Evolutionary conservation across 1,140 invertebrate genomes (phyloP).

Genomic region (Drosophila pectinifera): DNA sequence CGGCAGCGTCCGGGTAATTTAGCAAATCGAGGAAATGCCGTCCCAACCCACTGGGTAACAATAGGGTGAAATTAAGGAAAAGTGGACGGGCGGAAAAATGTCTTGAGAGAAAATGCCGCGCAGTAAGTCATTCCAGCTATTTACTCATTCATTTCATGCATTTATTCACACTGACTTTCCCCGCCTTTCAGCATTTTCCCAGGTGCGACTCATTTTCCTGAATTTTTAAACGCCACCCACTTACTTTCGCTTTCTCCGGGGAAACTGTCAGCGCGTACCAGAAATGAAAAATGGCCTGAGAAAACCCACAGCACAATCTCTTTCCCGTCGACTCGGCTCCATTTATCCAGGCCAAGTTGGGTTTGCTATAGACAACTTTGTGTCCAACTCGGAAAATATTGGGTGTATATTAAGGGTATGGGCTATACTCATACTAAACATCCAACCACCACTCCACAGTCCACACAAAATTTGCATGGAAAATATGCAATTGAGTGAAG

Average conservation of each 20-base stretch:
- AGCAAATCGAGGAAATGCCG: conserved; percentile 35
- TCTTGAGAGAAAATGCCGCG: conserved; percentile 53
- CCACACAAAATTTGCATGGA: conserved; percentile 49
- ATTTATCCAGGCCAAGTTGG: conserved; percentile 48
- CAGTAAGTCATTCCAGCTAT: conserved; percentile 78
- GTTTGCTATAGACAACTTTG: conserved; percentile 51
- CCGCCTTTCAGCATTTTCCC: conserved; percentile 14
- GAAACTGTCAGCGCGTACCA: conserved; percentile 59
- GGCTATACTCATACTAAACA: not conserved
- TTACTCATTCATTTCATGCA: conserved; percentile 81
- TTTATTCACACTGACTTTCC: conserved; percentile 74
- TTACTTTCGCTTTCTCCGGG: conserved; percentile 47
- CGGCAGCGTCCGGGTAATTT: conserved; percentile 46
- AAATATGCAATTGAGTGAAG: conserved; percentile 22
- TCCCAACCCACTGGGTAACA: conserved; percentile 16
- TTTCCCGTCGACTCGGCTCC: conserved; percentile 6
- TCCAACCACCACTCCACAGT: conserved; percentile 9
- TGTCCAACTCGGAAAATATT: conserved; percentile 3
- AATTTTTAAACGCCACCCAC: conserved; percentile 71
- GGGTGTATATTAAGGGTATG: not conserved
- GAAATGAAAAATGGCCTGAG: conserved; percentile 64
- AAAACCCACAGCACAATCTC: conserved; percentile 3
- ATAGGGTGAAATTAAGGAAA: conserved; percentile 7
- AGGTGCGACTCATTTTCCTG: conserved; percentile 73
- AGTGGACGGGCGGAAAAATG: conserved; percentile 5